Base-by-base conservation (phyloP, 2,113 vertebrate genomes). In the Caretta caretta region DNA sequence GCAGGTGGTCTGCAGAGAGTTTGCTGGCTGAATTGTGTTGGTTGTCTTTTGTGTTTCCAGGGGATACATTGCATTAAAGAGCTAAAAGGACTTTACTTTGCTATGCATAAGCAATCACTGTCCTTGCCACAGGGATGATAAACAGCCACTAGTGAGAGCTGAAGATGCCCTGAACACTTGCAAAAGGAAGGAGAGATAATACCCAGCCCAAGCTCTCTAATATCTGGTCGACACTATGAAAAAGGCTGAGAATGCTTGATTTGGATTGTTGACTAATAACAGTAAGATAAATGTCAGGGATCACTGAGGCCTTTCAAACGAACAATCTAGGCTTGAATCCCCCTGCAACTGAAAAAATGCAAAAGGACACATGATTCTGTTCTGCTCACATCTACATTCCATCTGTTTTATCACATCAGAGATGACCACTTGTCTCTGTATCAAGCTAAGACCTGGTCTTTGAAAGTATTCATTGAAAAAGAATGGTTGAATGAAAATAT, bases 391-490 rank as follows among this genome's bases (percentile, higher is more conserved):
- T 88, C 53, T 24, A 80, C 88, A 96, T 90, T 75, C 81, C 84
- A 83, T 88, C 89, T 92, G 29, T 86, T 96, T 96, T 17, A 86
- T 90, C 65, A n/a, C 89, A 94, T 82, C 80, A 62, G 87, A 93
- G 88, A 25, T 10, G 48, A 83, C 76, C 62, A 2, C 46, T 95
- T 84, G 88, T 88, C 94, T 92, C 27, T 59, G 48, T 84, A 83
- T 86, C 75, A 88, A 82, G 49, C 38, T 85, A 94, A 95, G 83
- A 88, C 8, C 13, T 91, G 35, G 10, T 91, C 83, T 97, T 96
- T 94, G 84, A 90, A 97, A 88, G 31, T 50, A 78, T 89, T 95
- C 80, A 48, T 14, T 57, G 82, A 91, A 80, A 90, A 95, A 84
- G 31, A 80, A 84, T 31, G 87, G 42, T 49, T 88, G 75, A 51